phyloP scores from a whole-genome alignment of 2,797 vertebrate genomes.

The Trichosurus vulpecula region DNA sequence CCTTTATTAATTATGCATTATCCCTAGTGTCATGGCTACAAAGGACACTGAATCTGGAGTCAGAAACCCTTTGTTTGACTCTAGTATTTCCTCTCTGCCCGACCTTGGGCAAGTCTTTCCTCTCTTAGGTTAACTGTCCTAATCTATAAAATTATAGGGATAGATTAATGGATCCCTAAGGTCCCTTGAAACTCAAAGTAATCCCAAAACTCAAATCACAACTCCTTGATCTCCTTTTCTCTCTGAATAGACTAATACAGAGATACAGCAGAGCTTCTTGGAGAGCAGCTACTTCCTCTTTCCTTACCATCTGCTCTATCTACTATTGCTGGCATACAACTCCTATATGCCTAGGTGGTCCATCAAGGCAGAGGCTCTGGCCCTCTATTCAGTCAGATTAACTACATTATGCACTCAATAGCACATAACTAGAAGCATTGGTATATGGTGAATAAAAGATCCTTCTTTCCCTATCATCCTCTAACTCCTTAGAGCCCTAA shows the following conservation, averaged over 20 bases:
- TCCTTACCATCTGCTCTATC: neutral
- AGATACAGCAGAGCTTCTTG: neutral
- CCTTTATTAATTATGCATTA: neutral
- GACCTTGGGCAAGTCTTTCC: neutral
- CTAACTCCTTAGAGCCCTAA: neutral
- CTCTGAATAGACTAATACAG: neutral
- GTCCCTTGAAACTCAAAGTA: neutral
- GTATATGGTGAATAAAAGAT: neutral
- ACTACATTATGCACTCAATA: neutral
- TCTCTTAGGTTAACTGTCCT: neutral
- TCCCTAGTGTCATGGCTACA: neutral
- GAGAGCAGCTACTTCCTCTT: neutral
- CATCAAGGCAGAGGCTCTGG: neutral
- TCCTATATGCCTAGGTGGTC: neutral
- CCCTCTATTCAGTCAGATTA: neutral
- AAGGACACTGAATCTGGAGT: neutral
- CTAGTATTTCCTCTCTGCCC: neutral
- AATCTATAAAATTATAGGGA: neutral
- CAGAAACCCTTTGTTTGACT: neutral
- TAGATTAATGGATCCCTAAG: neutral
- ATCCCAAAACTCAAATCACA: neutral
- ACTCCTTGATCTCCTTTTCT: neutral
- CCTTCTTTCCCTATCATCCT: neutral
- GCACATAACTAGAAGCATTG: neutral
- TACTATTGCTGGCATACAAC: neutral